Conservation (phyloP, 2,113 vertebrate species). For the Puntigrus tetrazona region DNA sequence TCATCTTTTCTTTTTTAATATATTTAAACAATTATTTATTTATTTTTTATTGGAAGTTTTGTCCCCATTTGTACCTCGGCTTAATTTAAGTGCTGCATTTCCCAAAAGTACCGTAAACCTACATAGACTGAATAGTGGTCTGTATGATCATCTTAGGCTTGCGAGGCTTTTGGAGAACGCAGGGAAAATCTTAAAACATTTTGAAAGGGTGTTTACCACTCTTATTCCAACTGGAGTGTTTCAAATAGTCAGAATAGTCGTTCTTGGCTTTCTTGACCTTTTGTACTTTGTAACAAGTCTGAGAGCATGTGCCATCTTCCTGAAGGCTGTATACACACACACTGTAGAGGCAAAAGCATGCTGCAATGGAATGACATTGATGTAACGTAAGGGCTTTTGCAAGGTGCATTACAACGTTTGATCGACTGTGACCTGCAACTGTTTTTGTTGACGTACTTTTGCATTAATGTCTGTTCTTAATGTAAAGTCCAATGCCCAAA, state of each 20-base stretch:
- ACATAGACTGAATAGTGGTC: neutral
- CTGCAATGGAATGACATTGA: conserved; percentile 19
- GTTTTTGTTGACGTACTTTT: conserved; percentile 8
- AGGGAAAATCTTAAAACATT: neutral
- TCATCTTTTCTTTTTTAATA: no score
- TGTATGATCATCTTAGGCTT: neutral
- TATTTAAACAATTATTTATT: no score
- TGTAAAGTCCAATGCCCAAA: neutral
- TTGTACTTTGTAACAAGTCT: neutral
- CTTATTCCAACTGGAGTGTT: neutral
- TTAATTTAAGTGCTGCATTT: neutral
- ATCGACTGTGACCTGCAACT: conserved; percentile 16
- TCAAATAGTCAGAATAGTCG: neutral
- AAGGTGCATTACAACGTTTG: conserved; percentile 17
- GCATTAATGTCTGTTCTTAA: conserved; percentile 12
- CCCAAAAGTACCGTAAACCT: neutral
- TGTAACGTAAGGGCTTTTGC: conserved; percentile 38
- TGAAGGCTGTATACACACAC: neutral
- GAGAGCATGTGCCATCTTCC: neutral
- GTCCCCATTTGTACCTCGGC: no score
- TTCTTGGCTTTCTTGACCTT: neutral
- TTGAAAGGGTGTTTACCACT: neutral
- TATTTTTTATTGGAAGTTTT: no score
- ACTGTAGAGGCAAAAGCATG: neutral
- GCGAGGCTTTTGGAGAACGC: neutral